A percentile compares a stretch with the other conserved stretches of the same genome.
These are phyloP conservation scores for Lagocephalus sceleratus DNA, from an alignment of 2,797 vertebrate genomes.

Conservation along the genomic window DNA sequence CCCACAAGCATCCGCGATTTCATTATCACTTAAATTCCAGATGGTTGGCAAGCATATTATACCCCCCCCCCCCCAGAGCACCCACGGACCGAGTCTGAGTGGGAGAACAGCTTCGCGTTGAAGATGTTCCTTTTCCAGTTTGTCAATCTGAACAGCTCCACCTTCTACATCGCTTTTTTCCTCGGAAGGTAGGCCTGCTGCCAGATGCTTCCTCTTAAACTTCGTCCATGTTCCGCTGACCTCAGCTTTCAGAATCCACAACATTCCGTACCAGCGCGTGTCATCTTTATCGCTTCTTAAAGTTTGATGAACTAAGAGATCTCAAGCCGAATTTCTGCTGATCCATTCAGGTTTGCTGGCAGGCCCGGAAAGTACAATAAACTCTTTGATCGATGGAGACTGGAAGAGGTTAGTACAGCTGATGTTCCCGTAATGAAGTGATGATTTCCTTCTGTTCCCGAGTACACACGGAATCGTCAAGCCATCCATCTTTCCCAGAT, in stretches of 20 bases:
- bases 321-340: slow-evolving; percentile 47
- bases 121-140: slow-evolving; percentile 99
- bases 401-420: slow-evolving; percentile 90
- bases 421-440: slow-evolving; percentile 21
- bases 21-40: slow-evolving; percentile 17
- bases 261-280: slow-evolving; percentile 18
- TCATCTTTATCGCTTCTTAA: slow-evolving; percentile 22
- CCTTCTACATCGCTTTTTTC: slow-evolving; percentile 98
- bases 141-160: slow-evolving; percentile 98
- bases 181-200: slow-evolving; percentile 85
- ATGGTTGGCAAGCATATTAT: slow-evolving; percentile 16
- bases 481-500: slow-evolving; percentile 35
- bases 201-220: slow-evolving; percentile 24
- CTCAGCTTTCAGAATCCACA: slow-evolving; percentile 19
- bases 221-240: slow-evolving; percentile 6
- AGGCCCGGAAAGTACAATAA: slow-evolving; percentile 98
- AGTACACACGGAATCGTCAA: slow-evolving; percentile 25
- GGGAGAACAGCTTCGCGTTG: slow-evolving; percentile 98
- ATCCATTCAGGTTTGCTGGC: slow-evolving; percentile 87
- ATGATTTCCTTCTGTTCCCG: slow-evolving; percentile 21
- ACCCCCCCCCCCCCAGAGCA: slow-evolving; percentile 80
- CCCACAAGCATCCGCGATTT: slow-evolving; percentile 2
- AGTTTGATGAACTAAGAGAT: slow-evolving; percentile 51
- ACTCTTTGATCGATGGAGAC: slow-evolving; percentile 96
- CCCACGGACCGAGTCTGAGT: slow-evolving; percentile 95